Evolutionary conservation across 1,140 invertebrate genomes (phyloP).

Genomic region (Ceratina australensis): DNA sequence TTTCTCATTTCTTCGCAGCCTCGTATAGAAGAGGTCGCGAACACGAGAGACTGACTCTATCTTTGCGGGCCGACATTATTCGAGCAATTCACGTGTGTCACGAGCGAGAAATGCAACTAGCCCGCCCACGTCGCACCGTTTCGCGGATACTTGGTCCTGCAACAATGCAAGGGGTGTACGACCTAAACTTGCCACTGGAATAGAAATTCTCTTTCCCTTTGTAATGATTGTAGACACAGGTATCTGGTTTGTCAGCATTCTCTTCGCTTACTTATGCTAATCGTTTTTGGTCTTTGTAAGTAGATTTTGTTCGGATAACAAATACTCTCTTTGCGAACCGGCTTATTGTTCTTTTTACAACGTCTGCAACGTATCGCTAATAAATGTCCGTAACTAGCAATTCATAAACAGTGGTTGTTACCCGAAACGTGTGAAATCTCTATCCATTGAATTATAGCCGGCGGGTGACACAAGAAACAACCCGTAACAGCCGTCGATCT

Average conservation of each 20-base stretch:
- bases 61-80: slow-evolving; percentile 25
- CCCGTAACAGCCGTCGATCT: slow-evolving; percentile 11
- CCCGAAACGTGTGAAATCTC: no score
- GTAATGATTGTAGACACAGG: no score
- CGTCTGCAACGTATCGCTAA: no score
- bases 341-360: no score
- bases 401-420: neutral
- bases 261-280: no score
- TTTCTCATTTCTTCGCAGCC: slow-evolving; percentile 1
- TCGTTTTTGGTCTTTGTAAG: no score
- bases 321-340: no score
- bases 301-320: no score
- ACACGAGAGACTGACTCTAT: slow-evolving; percentile 29
- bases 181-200: neutral
- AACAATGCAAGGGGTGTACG: slow-evolving; percentile 50
- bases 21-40: neutral
- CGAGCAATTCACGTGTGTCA: slow-evolving; percentile 58
- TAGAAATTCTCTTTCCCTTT: neutral
- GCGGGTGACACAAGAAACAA: slow-evolving; percentile 8
- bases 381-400: no score
- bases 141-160: slow-evolving; percentile 61
- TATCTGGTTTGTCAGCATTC: no score
- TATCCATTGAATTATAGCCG: no score
- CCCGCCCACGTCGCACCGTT: slow-evolving; percentile 64
- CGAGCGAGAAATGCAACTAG: slow-evolving; percentile 69